Conservation (phyloP, 1,140 invertebrate species). For the Cyclina sinensis region DNA sequence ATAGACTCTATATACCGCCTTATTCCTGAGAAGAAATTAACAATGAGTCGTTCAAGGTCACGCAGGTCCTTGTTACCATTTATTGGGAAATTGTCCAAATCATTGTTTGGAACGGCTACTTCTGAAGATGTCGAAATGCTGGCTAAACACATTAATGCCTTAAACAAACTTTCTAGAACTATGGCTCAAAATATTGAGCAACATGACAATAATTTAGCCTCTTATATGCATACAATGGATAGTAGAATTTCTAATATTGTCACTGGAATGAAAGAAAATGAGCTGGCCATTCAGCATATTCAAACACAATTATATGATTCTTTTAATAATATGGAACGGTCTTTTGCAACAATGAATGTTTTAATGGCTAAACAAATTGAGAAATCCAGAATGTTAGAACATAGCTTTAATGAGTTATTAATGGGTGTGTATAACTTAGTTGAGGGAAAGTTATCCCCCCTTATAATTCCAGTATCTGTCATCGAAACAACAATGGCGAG, state of each 20-base stretch:
- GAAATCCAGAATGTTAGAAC: conserved; percentile 44
- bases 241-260: conserved; percentile 36
- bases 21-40: background rate
- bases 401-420: conserved; percentile 25
- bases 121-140: conserved; percentile 47
- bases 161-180: conserved; percentile 4
- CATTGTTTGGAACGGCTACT: conserved; percentile 63
- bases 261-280: conserved; percentile 24
- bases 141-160: no score
- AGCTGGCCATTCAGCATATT: conserved; percentile 12
- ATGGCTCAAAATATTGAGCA: background rate
- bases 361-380: conserved; percentile 46
- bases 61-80: conserved; percentile 1
- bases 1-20: background rate
- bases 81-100: conserved; percentile 46
- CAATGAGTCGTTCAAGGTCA: background rate
- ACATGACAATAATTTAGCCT: conserved; percentile 48
- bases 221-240: conserved; percentile 36
- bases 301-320: no score
- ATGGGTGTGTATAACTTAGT: conserved; percentile 23
- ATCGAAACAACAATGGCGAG: background rate
- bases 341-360: conserved; percentile 15
- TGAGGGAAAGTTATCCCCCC: no score
- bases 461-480: background rate
- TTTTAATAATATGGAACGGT: background rate